phyloP scores from a whole-genome alignment of 1,140 invertebrate genomes.

The Laupala kohalensis region DNA sequence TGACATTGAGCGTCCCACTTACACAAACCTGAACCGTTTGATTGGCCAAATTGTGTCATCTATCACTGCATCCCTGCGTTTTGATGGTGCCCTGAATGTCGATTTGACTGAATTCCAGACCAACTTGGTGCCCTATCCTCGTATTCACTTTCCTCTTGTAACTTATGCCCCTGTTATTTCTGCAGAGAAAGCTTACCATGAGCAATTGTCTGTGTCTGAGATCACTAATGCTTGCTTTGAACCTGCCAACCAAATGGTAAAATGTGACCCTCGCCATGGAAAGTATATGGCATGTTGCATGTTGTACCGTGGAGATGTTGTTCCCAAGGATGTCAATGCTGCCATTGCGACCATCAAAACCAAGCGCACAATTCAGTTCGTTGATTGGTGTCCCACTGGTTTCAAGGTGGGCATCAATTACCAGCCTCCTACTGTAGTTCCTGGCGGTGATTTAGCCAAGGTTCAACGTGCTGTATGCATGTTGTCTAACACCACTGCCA shows the following conservation, averaged over 20 bases:
- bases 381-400: slow-evolving; percentile 83
- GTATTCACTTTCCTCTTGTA: slow-evolving; percentile 71
- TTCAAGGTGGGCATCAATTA: slow-evolving; percentile 70
- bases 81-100: slow-evolving; percentile 53
- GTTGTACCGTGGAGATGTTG: slow-evolving; percentile 49
- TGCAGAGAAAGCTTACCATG: slow-evolving; percentile 76
- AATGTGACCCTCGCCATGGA: slow-evolving; percentile 76
- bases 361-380: slow-evolving; percentile 73
- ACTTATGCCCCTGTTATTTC: slow-evolving; percentile 78
- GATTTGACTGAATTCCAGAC: slow-evolving; percentile 74
- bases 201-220: slow-evolving; percentile 67
- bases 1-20: slow-evolving; percentile 74
- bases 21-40: slow-evolving; percentile 61
- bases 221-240: slow-evolving; percentile 86
- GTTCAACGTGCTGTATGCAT: slow-evolving; percentile 61
- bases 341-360: slow-evolving; percentile 77
- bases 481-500: slow-evolving; percentile 73
- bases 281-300: slow-evolving; percentile 86
- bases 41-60: slow-evolving; percentile 79
- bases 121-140: slow-evolving; percentile 72
- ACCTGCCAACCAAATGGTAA: slow-evolving; percentile 82
- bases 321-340: slow-evolving; percentile 57
- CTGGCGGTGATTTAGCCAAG: slow-evolving; percentile 67
- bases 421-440: slow-evolving; percentile 68
- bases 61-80: slow-evolving; percentile 68